Evolutionary conservation across 2,797 vertebrate genomes (phyloP).

Genomic region (Cygnus olor): DNA sequence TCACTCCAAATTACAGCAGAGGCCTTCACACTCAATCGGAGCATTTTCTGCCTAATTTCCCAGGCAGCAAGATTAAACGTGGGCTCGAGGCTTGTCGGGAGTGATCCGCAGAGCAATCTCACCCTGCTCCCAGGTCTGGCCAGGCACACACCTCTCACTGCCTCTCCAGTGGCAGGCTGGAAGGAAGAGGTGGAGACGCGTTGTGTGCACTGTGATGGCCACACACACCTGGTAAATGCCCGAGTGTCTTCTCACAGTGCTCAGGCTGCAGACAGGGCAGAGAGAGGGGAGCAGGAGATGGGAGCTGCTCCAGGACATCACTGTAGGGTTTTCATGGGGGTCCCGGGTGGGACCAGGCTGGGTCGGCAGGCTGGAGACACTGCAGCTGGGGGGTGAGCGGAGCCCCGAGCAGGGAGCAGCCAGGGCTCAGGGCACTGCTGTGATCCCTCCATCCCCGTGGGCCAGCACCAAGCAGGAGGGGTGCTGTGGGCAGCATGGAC

Average conservation of each 20-base stretch:
- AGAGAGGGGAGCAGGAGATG: neutral
- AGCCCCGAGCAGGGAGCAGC: neutral
- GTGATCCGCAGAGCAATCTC: neutral
- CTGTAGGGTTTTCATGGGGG: neutral
- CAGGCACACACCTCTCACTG: neutral
- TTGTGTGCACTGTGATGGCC: neutral
- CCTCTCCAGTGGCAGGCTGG: rapidly evolving
- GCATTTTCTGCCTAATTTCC: constrained; percentile 75
- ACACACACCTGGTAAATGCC: rapidly evolving
- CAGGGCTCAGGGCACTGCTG: rapidly evolving
- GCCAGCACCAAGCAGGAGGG: neutral
- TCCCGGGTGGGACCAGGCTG: no score
- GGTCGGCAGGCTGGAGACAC: neutral
- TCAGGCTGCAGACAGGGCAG: neutral
- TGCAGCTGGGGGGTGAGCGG: neutral
- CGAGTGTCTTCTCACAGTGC: neutral
- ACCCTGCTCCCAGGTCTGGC: neutral
- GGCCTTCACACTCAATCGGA: constrained; percentile 61
- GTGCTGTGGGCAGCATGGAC: neutral
- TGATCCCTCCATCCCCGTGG: rapidly evolving
- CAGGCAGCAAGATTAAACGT: constrained; percentile 53
- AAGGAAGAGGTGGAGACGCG: rapidly evolving
- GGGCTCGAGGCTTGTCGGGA: constrained; percentile 14
- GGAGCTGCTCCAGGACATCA: rapidly evolving
- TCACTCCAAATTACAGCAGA: constrained; percentile 66